Conservation (phyloP, 2,113 vertebrate genomes). For the Tachuris rubrigastra region DNA sequence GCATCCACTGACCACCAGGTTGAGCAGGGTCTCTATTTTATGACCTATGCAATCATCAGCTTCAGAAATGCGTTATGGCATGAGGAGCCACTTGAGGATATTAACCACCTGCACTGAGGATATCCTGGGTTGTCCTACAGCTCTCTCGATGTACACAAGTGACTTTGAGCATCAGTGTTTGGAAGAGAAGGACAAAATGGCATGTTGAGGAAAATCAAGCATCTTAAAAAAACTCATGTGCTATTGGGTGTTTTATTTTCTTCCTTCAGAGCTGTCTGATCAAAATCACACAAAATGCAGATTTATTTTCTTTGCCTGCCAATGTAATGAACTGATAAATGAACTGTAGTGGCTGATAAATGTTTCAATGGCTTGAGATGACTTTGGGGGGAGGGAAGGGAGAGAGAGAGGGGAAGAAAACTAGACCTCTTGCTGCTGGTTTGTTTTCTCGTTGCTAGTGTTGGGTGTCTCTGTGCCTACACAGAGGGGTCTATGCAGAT, state of each 20-base stretch:
- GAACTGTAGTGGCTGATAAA: not conserved
- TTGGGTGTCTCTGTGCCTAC: not conserved
- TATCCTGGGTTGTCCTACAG: not conserved
- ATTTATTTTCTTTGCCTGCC: not conserved
- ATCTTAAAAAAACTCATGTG: not conserved
- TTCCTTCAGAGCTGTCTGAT: not conserved
- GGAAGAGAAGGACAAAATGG: not conserved
- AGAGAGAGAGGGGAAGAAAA: not conserved
- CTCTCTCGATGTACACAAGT: not conserved
- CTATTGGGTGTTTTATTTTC: not conserved
- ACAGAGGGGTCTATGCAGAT: not conserved
- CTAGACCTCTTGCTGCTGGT: not conserved
- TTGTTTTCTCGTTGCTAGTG: not conserved
- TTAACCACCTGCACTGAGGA: not conserved
- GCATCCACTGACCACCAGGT: not conserved
- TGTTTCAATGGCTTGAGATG: not conserved
- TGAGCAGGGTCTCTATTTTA: slow-evolving; percentile 4
- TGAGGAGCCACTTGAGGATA: not conserved
- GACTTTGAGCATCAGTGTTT: not conserved
- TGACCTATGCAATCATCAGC: slow-evolving; percentile 15
- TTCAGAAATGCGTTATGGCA: not conserved
- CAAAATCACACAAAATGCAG: not conserved
- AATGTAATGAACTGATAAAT: not conserved
- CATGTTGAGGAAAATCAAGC: not conserved
- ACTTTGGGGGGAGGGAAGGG: not conserved